Evolutionary conservation across 2,888 invertebrate species (phyloP).

Genomic region (Cheilosia pagana): DNA sequence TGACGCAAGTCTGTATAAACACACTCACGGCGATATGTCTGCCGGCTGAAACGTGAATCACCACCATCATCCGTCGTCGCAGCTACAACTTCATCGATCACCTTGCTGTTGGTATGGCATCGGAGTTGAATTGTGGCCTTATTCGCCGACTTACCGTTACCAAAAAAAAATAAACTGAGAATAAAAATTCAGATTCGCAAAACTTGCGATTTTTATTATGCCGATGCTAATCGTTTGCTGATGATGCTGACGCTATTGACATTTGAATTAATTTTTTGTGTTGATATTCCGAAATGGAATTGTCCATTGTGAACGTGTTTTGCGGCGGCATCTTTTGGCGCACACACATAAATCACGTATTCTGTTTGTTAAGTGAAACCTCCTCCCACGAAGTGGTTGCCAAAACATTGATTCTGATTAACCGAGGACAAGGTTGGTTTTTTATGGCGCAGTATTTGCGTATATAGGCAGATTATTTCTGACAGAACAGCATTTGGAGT

Average conservation of each 20-base stretch:
- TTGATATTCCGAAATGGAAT: neutral
- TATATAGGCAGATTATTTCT: no score
- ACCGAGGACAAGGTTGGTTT: neutral
- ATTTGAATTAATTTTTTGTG: constrained; percentile 9
- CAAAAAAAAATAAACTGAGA: constrained; percentile 4
- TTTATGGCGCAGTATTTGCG: no score
- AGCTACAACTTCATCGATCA: constrained; percentile 50
- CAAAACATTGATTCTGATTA: neutral
- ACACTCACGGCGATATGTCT: constrained; percentile 16
- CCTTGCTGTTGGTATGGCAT: constrained; percentile 18
- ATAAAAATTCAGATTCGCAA: neutral
- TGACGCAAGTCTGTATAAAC: constrained; percentile 22
- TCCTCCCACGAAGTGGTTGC: constrained; percentile 9
- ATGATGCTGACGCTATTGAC: neutral
- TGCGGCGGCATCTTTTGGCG: neutral
- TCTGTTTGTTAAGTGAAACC: neutral
- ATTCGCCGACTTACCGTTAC: constrained; percentile 31
- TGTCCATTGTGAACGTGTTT: neutral
- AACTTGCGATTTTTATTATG: constrained; percentile 36
- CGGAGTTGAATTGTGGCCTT: constrained; percentile 26
- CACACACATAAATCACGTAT: neutral
- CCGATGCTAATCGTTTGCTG: neutral
- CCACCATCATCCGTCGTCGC: neutral
- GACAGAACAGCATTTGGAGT: no score
- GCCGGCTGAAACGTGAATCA: constrained; percentile 38